Conservation (phyloP, 2,113 vertebrate species). For the Bufo gargarizans region DNA sequence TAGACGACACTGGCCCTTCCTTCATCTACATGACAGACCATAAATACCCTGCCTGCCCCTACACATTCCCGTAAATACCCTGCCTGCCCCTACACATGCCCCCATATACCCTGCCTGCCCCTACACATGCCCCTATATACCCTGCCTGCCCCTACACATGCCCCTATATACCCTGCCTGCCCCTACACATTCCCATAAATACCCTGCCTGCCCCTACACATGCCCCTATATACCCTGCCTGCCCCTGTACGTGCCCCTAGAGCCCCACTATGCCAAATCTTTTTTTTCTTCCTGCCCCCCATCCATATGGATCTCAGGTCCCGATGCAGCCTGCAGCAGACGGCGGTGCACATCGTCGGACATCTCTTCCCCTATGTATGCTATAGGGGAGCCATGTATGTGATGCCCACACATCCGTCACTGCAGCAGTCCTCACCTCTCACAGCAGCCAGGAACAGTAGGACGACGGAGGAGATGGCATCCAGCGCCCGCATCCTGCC, state of each 20-base stretch:
- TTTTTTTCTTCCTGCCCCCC: neutral
- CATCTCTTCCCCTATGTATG: neutral
- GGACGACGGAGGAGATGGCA: conserved; percentile 1
- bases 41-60: neutral
- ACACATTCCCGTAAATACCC: neutral
- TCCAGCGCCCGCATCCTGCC: conserved; percentile 34
- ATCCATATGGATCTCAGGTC: too few species aligned
- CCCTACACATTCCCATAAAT: neutral
- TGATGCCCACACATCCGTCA: neutral
- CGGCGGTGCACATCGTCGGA: neutral
- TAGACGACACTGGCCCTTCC: neutral
- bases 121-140: too few species aligned
- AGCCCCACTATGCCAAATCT: neutral
- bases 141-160: neutral
- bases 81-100: too few species aligned
- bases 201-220: too few species aligned
- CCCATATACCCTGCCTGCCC: too few species aligned
- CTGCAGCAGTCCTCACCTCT: conserved; percentile 50
- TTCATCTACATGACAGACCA: neutral
- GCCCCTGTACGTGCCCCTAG: neutral
- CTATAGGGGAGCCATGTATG: too few species aligned
- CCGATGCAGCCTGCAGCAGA: too few species aligned
- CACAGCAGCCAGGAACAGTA: conserved; percentile 28
- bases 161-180: neutral
- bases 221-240: too few species aligned